phyloP scores from a whole-genome alignment of 1,140 invertebrate genomes.

The Drosophila trapezifrons region DNA sequence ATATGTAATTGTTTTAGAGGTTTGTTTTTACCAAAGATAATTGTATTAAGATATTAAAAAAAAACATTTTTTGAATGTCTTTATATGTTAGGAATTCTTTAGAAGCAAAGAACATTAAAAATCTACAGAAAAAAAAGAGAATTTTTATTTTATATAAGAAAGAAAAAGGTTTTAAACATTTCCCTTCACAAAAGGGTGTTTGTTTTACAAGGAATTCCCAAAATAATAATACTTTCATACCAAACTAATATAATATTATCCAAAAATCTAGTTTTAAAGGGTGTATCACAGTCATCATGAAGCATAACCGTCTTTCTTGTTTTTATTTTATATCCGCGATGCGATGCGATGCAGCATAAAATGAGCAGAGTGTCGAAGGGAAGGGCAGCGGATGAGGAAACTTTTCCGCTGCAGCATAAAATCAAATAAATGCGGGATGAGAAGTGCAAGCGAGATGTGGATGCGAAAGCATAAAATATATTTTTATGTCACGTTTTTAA shows the following conservation, averaged over 20 bases:
- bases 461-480: constrained; percentile 67
- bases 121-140: too few species aligned
- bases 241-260: too few species aligned
- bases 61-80: too few species aligned
- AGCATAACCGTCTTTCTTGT: background rate
- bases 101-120: too few species aligned
- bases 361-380: constrained; percentile 44
- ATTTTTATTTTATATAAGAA: too few species aligned
- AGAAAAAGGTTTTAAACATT: too few species aligned
- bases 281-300: background rate
- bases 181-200: too few species aligned
- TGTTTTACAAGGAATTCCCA: too few species aligned
- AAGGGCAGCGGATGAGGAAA: constrained; percentile 24
- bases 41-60: too few species aligned
- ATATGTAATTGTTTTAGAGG: background rate
- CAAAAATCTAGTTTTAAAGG: background rate
- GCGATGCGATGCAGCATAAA: constrained; percentile 64
- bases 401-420: constrained; percentile 50
- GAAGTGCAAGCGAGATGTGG: constrained; percentile 36
- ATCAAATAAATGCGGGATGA: constrained; percentile 27
- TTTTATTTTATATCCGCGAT: constrained; percentile 66
- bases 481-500: constrained; percentile 79
- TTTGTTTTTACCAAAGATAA: background rate
- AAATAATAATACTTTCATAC: too few species aligned
- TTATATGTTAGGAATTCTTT: too few species aligned